phyloP scores from a whole-genome alignment of 2,888 invertebrate species.

The Lutraria lutraria region DNA sequence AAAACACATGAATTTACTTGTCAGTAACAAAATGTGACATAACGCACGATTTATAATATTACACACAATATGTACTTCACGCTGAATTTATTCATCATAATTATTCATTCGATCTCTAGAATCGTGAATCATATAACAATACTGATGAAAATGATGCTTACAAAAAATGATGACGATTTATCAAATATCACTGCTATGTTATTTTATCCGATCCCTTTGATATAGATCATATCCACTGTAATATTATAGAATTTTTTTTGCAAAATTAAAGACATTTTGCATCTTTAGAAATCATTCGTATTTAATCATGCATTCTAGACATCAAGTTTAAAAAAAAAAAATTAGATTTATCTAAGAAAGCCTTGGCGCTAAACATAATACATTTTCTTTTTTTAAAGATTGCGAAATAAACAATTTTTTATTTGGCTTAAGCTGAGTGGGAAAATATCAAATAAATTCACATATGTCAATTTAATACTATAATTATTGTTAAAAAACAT shows the following conservation, averaged over 20 bases:
- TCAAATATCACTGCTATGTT: not conserved
- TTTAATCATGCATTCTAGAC: too few species aligned
- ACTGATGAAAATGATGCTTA: not conserved
- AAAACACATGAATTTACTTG: not conserved
- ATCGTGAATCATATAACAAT: not conserved
- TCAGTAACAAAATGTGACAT: constrained; percentile 3
- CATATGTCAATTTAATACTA: not conserved
- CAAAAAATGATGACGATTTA: not conserved
- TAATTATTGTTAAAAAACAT: too few species aligned
- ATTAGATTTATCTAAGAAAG: too few species aligned
- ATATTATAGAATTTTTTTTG: too few species aligned
- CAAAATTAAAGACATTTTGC: too few species aligned
- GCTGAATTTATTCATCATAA: not conserved
- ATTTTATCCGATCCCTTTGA: not conserved
- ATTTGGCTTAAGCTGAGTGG: not conserved
- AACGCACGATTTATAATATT: not conserved
- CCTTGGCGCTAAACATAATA: too few species aligned
- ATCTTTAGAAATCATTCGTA: too few species aligned
- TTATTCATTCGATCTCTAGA: not conserved
- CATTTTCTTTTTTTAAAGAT: too few species aligned
- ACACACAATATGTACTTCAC: not conserved
- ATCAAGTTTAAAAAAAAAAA: too few species aligned
- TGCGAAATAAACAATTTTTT: too few species aligned
- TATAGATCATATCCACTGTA: not conserved
- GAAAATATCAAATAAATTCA: not conserved